These are phyloP conservation scores for Saguinus midas DNA, from an alignment of 2,113 vertebrate species.

Conservation along the genomic window DNA sequence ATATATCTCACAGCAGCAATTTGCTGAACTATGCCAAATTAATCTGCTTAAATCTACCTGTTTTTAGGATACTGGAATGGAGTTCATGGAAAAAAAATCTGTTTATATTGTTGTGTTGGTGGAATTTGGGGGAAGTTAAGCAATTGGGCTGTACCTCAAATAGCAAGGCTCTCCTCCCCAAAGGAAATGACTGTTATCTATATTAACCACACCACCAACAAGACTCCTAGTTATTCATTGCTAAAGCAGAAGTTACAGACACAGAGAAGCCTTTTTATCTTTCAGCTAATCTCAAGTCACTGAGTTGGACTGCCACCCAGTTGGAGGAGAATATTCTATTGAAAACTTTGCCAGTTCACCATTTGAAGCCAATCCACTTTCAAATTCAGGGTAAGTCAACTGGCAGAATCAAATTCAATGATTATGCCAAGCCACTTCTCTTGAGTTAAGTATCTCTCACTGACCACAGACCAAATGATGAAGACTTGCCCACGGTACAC, in stretches of 20 bases:
- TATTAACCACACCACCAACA: slow-evolving; percentile 61
- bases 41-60: slow-evolving; percentile 84
- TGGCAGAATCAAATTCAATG: slow-evolving; percentile 53
- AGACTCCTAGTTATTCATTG: slow-evolving; percentile 68
- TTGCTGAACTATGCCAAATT: slow-evolving; percentile 80
- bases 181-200: slow-evolving; percentile 50
- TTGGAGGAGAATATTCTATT: slow-evolving; percentile 68
- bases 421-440: slow-evolving; percentile 69
- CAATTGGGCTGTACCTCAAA: slow-evolving; percentile 46
- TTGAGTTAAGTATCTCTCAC: slow-evolving; percentile 74
- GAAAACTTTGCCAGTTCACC: slow-evolving; percentile 63
- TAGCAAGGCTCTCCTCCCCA: slow-evolving; percentile 51
- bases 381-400: slow-evolving; percentile 73
- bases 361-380: slow-evolving; percentile 69
- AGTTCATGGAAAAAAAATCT: slow-evolving; percentile 55
- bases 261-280: slow-evolving; percentile 54
- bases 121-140: slow-evolving; percentile 70
- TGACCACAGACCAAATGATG: slow-evolving; percentile 55
- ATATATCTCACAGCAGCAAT: slow-evolving; percentile 80
- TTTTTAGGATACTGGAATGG: slow-evolving; percentile 69
- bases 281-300: slow-evolving; percentile 65
- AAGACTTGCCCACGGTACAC: slow-evolving; percentile 69
- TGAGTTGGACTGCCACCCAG: slow-evolving; percentile 66
- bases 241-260: slow-evolving; percentile 63
- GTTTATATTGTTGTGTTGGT: slow-evolving; percentile 68